phyloP scores from a whole-genome alignment of 2,888 invertebrate species.

The Trypoxylon attenuatum region DNA sequence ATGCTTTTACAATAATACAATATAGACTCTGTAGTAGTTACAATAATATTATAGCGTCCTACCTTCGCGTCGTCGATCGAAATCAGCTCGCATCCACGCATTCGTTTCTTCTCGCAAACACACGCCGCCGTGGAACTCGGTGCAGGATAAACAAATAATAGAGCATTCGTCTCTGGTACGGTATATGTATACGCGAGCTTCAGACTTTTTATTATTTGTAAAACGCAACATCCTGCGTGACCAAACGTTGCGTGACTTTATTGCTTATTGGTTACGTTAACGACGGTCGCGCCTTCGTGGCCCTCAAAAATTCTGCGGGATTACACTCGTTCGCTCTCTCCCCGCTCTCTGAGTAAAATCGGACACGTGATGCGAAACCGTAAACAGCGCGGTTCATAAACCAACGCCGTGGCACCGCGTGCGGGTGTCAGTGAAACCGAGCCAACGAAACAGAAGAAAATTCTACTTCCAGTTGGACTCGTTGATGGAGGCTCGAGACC shows the following conservation, averaged over 20 bases:
- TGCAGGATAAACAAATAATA: too few species aligned
- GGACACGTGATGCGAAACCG: neutral
- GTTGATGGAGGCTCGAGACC: too few species aligned
- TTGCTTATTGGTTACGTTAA: conserved; percentile 70
- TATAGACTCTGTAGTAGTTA: conserved; percentile 73
- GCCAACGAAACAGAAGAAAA: too few species aligned
- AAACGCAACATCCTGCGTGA: conserved; percentile 35
- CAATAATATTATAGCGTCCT: conserved; percentile 65
- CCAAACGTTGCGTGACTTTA: conserved; percentile 53
- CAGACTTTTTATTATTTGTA: too few species aligned
- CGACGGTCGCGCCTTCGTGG: conserved; percentile 41
- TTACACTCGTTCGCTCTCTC: neutral
- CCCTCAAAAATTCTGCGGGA: conserved; percentile 39
- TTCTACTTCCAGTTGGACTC: too few species aligned
- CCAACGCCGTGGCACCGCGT: too few species aligned
- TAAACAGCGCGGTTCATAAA: too few species aligned
- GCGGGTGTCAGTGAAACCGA: too few species aligned
- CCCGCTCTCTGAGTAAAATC: neutral
- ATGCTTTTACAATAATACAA: conserved; percentile 69
- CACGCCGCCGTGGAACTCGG: too few species aligned
- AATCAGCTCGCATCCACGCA: neutral
- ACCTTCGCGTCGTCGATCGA: conserved; percentile 34
- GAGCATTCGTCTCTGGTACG: too few species aligned
- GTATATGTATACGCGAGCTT: too few species aligned
- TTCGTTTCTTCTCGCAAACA: conserved; percentile 28